Conservation (phyloP, 2,888 invertebrate species). For the Sympetrum striolatum region DNA sequence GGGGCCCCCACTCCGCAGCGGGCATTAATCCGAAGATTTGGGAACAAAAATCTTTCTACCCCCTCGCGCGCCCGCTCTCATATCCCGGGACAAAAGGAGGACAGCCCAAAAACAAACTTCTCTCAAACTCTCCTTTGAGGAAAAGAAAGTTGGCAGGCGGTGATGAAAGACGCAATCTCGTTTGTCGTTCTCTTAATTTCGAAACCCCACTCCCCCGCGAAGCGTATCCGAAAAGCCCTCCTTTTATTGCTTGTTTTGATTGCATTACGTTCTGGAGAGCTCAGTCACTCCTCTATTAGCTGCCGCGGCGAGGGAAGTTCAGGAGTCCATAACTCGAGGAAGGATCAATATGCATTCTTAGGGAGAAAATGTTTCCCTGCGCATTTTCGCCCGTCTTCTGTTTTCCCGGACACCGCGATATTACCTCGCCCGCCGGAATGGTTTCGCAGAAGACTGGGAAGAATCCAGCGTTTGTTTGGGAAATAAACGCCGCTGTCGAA, state of each 20-base stretch:
- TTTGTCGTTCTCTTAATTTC: constrained; percentile 37
- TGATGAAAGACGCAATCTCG: constrained; percentile 41
- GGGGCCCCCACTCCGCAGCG: background rate
- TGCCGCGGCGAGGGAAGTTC: background rate
- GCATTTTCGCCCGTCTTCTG: background rate
- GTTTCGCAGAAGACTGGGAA: too few species aligned
- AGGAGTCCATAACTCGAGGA: background rate
- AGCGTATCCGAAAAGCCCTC: background rate
- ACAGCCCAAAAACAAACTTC: background rate
- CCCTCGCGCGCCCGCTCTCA: background rate
- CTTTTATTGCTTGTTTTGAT: constrained; percentile 45
- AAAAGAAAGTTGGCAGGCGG: background rate
- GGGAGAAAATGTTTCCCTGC: background rate
- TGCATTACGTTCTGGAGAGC: constrained; percentile 29
- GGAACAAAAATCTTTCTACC: background rate
- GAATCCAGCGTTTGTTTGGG: too few species aligned
- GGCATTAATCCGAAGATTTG: background rate
- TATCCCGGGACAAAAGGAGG: background rate
- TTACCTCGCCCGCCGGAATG: background rate
- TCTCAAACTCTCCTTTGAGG: background rate
- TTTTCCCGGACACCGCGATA: background rate
- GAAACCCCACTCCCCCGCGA: background rate
- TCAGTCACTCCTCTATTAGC: constrained; percentile 11
- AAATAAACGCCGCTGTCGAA: too few species aligned
- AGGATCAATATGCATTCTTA: background rate